phyloP scores from a whole-genome alignment of 2,888 invertebrate species.

The Strigamia transsilvanica region DNA sequence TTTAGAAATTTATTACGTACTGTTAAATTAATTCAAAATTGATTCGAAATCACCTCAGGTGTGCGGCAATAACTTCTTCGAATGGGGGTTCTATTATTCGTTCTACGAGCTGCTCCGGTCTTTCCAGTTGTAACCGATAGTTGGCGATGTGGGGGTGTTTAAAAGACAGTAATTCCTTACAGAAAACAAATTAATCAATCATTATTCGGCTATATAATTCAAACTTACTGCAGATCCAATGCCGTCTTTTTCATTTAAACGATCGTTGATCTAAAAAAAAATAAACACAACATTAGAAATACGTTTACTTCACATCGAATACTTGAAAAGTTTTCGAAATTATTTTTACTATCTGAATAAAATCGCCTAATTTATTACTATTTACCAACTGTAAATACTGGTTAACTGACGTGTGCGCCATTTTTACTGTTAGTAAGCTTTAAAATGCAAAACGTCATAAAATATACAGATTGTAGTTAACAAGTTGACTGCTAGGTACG shows the following conservation, averaged over 20 bases:
- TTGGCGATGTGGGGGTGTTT: conserved; percentile 76
- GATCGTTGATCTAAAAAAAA: neutral
- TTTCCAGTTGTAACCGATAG: conserved; percentile 74
- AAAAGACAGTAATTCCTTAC: conserved; percentile 64
- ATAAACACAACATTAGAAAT: too few species aligned
- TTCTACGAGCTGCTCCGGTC: conserved; percentile 75
- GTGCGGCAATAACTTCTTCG: conserved; percentile 78
- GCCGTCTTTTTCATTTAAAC: conserved; percentile 19
- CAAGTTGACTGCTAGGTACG: too few species aligned
- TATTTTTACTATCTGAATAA: neutral
- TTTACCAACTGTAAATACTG: conserved; percentile 56
- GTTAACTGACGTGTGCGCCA: conserved; percentile 55
- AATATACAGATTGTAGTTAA: neutral
- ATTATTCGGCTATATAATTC: neutral
- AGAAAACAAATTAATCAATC: conserved; percentile 21
- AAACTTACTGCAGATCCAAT: conserved; percentile 13
- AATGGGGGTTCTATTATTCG: conserved; percentile 76
- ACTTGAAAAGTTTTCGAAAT: neutral
- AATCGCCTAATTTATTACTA: neutral
- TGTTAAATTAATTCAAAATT: neutral
- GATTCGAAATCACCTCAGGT: conserved; percentile 71
- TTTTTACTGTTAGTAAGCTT: neutral
- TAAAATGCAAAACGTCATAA: neutral
- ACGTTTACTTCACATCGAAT: neutral
- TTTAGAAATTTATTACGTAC: neutral